Evolutionary conservation across 1,140 invertebrate genomes (phyloP).

Genomic region (Brachionus angularis): DNA sequence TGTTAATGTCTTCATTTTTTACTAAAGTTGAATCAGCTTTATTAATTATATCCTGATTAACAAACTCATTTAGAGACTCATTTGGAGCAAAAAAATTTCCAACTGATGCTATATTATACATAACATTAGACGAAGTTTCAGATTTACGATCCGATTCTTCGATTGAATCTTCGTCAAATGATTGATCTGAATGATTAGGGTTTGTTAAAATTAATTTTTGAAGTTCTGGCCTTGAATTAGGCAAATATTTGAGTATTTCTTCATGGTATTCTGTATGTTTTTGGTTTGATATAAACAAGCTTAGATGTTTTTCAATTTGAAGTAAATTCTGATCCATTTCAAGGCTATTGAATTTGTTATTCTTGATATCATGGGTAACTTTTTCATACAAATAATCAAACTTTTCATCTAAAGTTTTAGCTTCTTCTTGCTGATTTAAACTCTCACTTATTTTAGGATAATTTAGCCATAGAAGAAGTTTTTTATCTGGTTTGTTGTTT

Average conservation of each 20-base stretch:
- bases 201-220: constrained; percentile 2
- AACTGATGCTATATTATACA: too few species aligned
- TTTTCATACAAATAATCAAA: constrained; percentile 41
- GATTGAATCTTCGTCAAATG: constrained; percentile 18
- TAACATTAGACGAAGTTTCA: too few species aligned
- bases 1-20: background rate
- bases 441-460: constrained; percentile 12
- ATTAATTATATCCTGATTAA: too few species aligned
- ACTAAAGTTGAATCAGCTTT: too few species aligned
- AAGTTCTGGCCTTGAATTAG: constrained; percentile 16
- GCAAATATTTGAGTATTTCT: background rate
- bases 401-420: constrained; percentile 16
- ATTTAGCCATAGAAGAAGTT: constrained; percentile 41
- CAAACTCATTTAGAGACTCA: too few species aligned
- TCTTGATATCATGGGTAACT: background rate
- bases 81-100: too few species aligned
- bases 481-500: constrained; percentile 34
- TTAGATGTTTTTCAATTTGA: constrained; percentile 16
- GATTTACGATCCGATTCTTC: too few species aligned
- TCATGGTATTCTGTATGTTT: constrained; percentile 31
- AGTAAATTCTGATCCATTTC: constrained; percentile 13
- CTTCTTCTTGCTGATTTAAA: constrained; percentile 17
- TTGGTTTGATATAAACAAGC: constrained; percentile 31
- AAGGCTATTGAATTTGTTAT: background rate
- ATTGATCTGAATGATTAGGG: background rate